Evolutionary conservation across 1,140 invertebrate species (phyloP).

Genomic region (Trichoplusia ni): DNA sequence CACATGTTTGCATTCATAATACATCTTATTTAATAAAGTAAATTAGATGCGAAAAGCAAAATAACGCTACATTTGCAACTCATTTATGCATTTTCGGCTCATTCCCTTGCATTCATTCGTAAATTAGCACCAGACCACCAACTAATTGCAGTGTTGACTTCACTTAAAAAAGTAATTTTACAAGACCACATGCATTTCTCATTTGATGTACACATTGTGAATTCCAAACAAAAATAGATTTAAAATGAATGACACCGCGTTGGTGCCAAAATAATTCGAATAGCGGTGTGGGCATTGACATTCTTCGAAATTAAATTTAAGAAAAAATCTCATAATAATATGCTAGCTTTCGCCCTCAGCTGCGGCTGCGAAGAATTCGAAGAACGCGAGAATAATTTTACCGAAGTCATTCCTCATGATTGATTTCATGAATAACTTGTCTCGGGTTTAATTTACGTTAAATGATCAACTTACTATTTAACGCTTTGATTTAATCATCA

Average conservation of each 20-base stretch:
- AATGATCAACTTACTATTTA: too few relatives aligned
- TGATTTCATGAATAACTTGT: too few relatives aligned
- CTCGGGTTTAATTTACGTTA: too few relatives aligned
- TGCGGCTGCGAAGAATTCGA: too few relatives aligned
- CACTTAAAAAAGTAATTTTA: constrained; percentile 19
- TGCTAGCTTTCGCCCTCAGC: neutral
- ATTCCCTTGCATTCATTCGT: neutral
- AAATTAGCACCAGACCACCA: neutral
- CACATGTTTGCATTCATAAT: too few relatives aligned
- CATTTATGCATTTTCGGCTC: neutral
- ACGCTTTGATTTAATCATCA: too few relatives aligned
- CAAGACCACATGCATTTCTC: constrained; percentile 52
- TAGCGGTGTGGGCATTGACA: constrained; percentile 70
- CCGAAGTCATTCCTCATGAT: too few relatives aligned
- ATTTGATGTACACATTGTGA: constrained; percentile 54
- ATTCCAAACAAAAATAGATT: constrained; percentile 69
- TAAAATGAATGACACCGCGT: constrained; percentile 68
- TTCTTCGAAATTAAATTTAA: constrained; percentile 46
- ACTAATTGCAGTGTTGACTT: constrained; percentile 3
- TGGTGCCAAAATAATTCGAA: constrained; percentile 75
- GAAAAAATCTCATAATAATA: constrained; percentile 17
- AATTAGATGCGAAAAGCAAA: neutral
- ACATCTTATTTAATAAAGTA: neutral
- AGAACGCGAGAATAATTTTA: too few relatives aligned
- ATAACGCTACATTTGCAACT: neutral